These are phyloP conservation scores for Pseudomyrmex cubaensis DNA, from an alignment of 1,140 invertebrate species.

Conservation along the genomic window DNA sequence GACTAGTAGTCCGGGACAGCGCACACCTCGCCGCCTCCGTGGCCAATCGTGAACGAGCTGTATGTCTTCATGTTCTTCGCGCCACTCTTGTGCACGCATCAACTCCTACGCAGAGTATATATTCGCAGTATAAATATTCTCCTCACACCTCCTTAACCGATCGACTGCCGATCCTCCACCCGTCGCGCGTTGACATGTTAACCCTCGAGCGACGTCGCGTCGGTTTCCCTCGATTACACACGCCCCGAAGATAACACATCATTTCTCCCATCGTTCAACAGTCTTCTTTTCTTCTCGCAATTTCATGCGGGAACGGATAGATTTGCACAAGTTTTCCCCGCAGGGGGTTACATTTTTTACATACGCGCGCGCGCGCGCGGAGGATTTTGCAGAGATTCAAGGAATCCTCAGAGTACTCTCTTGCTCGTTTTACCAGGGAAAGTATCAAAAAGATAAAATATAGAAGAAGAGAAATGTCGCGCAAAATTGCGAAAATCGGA, in stretches of 20 bases:
- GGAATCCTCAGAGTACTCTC: not conserved
- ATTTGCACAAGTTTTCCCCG: not conserved
- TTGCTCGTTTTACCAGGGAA: not conserved
- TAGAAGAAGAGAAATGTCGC: not conserved
- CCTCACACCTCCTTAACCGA: not conserved
- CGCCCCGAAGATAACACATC: not conserved
- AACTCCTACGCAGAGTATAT: slow-evolving; percentile 44
- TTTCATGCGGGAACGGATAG: not conserved
- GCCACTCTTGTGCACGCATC: slow-evolving; percentile 35
- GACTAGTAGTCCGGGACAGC: slow-evolving; percentile 35
- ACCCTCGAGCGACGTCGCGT: not conserved
- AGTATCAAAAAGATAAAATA: not conserved
- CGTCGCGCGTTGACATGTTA: not conserved
- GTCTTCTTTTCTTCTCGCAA: not conserved
- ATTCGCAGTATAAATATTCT: slow-evolving; percentile 17
- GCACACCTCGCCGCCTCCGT: slow-evolving; percentile 47
- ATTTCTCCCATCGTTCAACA: not conserved
- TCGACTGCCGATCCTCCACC: not conserved
- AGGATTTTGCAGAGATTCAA: not conserved
- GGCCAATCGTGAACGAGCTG: slow-evolving; percentile 46
- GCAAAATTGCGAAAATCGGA: not conserved
- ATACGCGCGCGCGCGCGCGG: no score
- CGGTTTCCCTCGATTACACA: not conserved
- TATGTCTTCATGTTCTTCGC: slow-evolving; percentile 40
- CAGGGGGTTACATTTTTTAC: not conserved